Evolutionary conservation across 2,797 vertebrate genomes (phyloP).

Genomic region (Danio choprae): DNA sequence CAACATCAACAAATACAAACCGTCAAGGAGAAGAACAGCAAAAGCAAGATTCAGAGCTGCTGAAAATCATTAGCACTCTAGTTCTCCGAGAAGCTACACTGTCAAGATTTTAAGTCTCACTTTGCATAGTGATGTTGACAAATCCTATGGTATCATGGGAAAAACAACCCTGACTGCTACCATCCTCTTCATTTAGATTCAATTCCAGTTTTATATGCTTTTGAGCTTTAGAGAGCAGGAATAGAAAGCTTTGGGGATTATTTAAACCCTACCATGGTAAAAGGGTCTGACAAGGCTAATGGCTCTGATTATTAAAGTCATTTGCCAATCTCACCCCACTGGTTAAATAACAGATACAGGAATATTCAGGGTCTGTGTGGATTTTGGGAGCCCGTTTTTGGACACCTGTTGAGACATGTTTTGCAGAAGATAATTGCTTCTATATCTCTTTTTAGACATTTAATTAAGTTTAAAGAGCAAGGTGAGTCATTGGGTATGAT

Average conservation of each 20-base stretch:
- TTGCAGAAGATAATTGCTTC: slow-evolving; percentile 26
- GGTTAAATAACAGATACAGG: slow-evolving; percentile 15
- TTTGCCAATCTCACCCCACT: slow-evolving; percentile 12
- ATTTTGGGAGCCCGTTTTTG: slow-evolving; percentile 19
- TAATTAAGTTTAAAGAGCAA: slow-evolving; percentile 41
- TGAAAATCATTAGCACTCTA: slow-evolving; percentile 57
- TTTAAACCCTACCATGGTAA: slow-evolving; percentile 21
- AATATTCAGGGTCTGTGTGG: slow-evolving; percentile 19
- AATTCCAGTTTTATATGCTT: slow-evolving; percentile 28
- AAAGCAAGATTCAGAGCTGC: slow-evolving; percentile 5
- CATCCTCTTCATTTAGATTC: slow-evolving; percentile 48
- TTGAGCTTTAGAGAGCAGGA: slow-evolving; percentile 1
- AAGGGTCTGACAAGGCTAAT: neutral
- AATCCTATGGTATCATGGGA: slow-evolving; percentile 45
- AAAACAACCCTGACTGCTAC: slow-evolving; percentile 29
- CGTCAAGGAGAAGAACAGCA: slow-evolving; percentile 10
- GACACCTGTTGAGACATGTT: slow-evolving; percentile 32
- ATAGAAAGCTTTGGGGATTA: slow-evolving; percentile 20
- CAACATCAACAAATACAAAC: slow-evolving; percentile 40
- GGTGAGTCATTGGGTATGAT: neutral
- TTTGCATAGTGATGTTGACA: slow-evolving; percentile 52
- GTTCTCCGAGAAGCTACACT: slow-evolving; percentile 40
- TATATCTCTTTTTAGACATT: slow-evolving; percentile 49
- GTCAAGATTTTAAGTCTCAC: slow-evolving; percentile 50
- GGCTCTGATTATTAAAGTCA: neutral